Conservation (phyloP, 2,113 vertebrate species). For the Odontesthes bonariensis region DNA sequence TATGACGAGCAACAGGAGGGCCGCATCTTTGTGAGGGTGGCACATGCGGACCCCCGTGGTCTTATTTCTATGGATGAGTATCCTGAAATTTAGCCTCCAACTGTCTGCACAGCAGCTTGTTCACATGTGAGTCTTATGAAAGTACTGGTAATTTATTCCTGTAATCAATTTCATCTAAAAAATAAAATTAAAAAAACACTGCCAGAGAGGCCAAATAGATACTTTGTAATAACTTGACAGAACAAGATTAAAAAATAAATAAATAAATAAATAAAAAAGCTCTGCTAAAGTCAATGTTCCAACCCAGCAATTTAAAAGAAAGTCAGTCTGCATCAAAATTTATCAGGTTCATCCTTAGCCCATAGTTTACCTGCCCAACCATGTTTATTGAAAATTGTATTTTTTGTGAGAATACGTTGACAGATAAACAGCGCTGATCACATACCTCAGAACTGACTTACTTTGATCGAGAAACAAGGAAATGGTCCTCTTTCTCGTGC, state of each 20-base stretch:
- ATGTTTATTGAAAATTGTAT: no score
- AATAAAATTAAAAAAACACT: not conserved
- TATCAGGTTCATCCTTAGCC: no score
- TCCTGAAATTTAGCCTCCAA: constrained; percentile 33
- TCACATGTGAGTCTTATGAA: constrained; percentile 36
- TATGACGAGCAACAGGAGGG: not conserved
- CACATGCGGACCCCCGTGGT: constrained; percentile 17
- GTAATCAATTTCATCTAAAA: not conserved
- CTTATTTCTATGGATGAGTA: constrained; percentile 45
- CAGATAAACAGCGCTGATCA: no score
- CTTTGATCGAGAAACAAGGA: not conserved
- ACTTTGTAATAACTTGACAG: constrained; percentile 14
- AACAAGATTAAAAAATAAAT: no score
- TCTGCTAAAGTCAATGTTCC: no score
- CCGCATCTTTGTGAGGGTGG: not conserved
- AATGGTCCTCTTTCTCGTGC: not conserved
- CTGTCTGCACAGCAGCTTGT: constrained; percentile 6
- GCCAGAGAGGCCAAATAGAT: constrained; percentile 14
- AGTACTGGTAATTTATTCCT: constrained; percentile 33
- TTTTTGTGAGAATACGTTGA: no score
- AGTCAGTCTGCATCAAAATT: no score
- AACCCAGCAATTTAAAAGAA: no score
- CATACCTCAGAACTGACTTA: no score
- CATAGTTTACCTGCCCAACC: no score
- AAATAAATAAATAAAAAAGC: no score